phyloP scores from a whole-genome alignment of 1,140 invertebrate species.

The Drosophila mayri region DNA sequence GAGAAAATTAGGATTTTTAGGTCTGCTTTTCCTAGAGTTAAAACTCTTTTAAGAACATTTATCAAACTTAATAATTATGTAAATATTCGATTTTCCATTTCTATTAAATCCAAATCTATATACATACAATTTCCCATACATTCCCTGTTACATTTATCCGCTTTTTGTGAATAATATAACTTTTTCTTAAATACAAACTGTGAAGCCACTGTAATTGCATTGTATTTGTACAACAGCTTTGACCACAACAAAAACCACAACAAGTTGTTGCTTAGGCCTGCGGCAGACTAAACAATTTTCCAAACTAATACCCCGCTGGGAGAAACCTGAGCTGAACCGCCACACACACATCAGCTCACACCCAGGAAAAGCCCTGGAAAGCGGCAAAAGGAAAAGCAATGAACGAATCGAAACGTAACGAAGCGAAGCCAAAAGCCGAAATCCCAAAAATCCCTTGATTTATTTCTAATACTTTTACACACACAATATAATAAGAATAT shows the following conservation, averaged over 20 bases:
- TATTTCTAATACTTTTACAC: slow-evolving; percentile 74
- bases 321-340: slow-evolving; percentile 27
- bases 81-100: background rate
- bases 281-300: slow-evolving; percentile 77
- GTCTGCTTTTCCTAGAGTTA: background rate
- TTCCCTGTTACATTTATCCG: background rate
- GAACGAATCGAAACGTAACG: slow-evolving; percentile 36
- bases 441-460: slow-evolving; percentile 82
- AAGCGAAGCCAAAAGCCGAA: slow-evolving; percentile 57
- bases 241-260: slow-evolving; percentile 47
- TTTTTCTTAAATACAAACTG: slow-evolving; percentile 9
- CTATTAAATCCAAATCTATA: background rate
- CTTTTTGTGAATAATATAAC: slow-evolving; percentile 31
- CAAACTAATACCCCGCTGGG: slow-evolving; percentile 72
- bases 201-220: slow-evolving; percentile 64
- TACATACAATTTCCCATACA: background rate
- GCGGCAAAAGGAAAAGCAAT: slow-evolving; percentile 28
- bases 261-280: slow-evolving; percentile 74
- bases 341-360: background rate
- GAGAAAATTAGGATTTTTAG: background rate
- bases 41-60: background rate
- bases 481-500: slow-evolving; percentile 41
- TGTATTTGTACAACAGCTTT: slow-evolving; percentile 63
- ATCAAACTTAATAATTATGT: too few species aligned
- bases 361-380: slow-evolving; percentile 20